phyloP scores from a whole-genome alignment of 2,888 invertebrate species.

The Perithous albicinctus region DNA sequence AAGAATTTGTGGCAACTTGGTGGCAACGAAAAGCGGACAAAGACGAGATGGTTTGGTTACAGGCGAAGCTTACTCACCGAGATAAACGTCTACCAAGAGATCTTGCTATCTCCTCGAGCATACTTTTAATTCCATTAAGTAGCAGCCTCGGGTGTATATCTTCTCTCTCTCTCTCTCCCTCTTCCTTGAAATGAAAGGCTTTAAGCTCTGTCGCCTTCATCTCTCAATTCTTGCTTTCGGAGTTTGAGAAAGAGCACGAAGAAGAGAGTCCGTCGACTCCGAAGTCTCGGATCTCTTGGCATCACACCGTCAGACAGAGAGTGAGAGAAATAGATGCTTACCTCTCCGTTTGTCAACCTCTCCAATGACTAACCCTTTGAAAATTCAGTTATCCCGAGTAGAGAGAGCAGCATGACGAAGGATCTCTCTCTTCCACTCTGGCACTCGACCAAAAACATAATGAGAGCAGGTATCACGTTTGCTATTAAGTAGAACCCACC shows the following conservation, averaged over 20 bases:
- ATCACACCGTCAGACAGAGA: neutral
- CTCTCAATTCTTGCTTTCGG: constrained; percentile 31
- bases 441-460: constrained; percentile 80
- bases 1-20: constrained; percentile 63
- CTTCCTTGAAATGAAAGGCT: neutral
- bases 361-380: constrained; percentile 80
- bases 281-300: constrained; percentile 58
- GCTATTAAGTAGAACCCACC: neutral
- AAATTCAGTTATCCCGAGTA: constrained; percentile 74
- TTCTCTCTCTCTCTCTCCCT: constrained; percentile 55
- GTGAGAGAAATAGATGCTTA: constrained; percentile 29
- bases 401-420: constrained; percentile 74
- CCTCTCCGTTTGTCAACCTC: constrained; percentile 51
- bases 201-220: constrained; percentile 62
- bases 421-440: constrained; percentile 71
- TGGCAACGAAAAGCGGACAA: constrained; percentile 49
- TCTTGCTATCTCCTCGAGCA: constrained; percentile 78
- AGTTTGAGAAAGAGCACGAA: constrained; percentile 38
- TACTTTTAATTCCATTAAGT: constrained; percentile 82
- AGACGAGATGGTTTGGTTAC: constrained; percentile 54
- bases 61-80: constrained; percentile 77
- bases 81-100: constrained; percentile 75
- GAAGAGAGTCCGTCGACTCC: constrained; percentile 44
- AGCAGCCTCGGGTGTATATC: constrained; percentile 71
- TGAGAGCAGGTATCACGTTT: constrained; percentile 69